Conservation (phyloP, 2,797 vertebrate species). For the Tenualosa ilisha region DNA sequence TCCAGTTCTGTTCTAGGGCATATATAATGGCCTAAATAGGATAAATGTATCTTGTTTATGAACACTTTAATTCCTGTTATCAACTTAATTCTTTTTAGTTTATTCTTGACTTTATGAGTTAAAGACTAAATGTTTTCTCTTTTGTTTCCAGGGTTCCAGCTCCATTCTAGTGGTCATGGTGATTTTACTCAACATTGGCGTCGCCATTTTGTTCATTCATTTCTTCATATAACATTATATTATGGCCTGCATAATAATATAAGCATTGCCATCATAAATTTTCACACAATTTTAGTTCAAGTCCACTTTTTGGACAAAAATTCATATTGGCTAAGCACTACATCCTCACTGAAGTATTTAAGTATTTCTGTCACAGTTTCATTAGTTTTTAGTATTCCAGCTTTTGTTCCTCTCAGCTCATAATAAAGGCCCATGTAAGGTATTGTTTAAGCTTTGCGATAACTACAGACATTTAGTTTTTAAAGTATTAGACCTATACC, state of each 20-base stretch:
- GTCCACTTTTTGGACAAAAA: conserved; percentile 47
- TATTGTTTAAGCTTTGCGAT: conserved; percentile 49
- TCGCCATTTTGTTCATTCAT: conserved; percentile 99
- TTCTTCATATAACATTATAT: conserved; percentile 95
- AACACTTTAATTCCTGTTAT: not conserved
- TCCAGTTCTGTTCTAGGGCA: not conserved
- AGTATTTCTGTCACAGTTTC: conserved; percentile 64
- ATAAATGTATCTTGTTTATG: not conserved
- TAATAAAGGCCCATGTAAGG: conserved; percentile 47
- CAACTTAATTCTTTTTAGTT: not conserved
- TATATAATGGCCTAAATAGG: not conserved
- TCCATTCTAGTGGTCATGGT: conserved; percentile 98
- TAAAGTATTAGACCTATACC: conserved; percentile 42
- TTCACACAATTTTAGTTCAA: conserved; percentile 44
- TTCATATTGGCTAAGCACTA: conserved; percentile 52
- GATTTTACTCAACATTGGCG: conserved; percentile 99
- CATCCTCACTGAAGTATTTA: conserved; percentile 62
- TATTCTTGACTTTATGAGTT: not conserved
- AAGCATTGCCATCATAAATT: conserved; percentile 50
- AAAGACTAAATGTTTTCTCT: not conserved
- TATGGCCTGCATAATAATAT: conserved; percentile 55
- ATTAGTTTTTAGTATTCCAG: conserved; percentile 55
- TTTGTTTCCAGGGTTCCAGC: conserved; percentile 87
- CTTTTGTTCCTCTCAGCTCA: conserved; percentile 42
- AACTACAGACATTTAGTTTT: conserved; percentile 52